Percentiles rank a stretch among this genome's conserved stretches.
Evolutionary conservation across 35 echinoderm and acorn worm species (phyloP).

Genomic region (Apostichopus japonicus): DNA sequence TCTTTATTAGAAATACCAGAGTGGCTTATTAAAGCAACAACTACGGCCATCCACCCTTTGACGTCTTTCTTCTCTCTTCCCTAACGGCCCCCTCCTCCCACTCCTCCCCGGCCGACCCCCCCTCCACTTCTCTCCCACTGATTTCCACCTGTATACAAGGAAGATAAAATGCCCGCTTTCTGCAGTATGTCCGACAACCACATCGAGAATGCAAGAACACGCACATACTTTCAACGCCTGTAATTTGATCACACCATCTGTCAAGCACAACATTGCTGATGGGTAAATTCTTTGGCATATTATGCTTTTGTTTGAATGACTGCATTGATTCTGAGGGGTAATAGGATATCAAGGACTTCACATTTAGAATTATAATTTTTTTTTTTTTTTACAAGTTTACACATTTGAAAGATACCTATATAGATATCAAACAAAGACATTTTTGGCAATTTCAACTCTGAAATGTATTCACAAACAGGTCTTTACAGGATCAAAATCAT

Average conservation of each 20-base stretch:
- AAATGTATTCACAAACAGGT: too few species aligned
- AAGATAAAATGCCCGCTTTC: background rate
- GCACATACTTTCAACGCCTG: background rate
- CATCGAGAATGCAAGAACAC: background rate
- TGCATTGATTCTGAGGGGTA: background rate
- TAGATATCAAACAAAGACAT: background rate
- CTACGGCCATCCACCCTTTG: too few species aligned
- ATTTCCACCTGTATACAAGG: background rate
- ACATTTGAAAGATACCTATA: too few species aligned
- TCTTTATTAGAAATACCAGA: too few species aligned
- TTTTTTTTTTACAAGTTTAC: background rate
- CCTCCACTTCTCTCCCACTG: background rate
- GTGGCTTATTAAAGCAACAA: too few species aligned
- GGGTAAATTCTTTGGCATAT: background rate
- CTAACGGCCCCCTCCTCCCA: too few species aligned
- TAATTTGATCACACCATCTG: background rate
- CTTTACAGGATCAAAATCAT: too few species aligned
- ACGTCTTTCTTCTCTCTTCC: too few species aligned
- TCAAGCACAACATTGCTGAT: background rate
- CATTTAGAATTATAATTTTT: background rate
- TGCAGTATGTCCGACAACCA: background rate
- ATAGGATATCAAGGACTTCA: background rate
- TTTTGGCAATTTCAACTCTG: too few species aligned
- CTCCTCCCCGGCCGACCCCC: too few species aligned
- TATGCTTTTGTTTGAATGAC: background rate